phyloP scores from a whole-genome alignment of 2,113 vertebrate species.

The Rhombomys opimus region DNA sequence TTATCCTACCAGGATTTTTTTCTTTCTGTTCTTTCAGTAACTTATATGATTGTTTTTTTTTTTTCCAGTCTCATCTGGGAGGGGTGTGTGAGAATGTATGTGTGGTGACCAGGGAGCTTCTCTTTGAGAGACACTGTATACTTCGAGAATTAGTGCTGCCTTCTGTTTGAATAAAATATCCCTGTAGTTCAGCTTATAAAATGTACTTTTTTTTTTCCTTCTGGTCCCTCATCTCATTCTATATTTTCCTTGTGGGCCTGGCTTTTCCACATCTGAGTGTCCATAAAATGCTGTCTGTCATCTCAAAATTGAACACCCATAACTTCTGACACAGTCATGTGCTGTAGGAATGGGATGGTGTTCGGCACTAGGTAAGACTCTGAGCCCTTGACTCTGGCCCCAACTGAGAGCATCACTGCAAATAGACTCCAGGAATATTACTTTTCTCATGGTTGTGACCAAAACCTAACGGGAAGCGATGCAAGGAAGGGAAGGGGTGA shows the following conservation, averaged over 20 bases:
- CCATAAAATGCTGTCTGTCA: constrained; percentile 11
- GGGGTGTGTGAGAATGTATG: background rate
- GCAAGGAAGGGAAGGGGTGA: too few species aligned
- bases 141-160: constrained; percentile 24
- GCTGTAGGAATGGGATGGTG: background rate
- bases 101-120: background rate
- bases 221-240: constrained; percentile 13
- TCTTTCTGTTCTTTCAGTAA: constrained; percentile 48
- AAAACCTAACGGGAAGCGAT: background rate
- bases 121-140: background rate
- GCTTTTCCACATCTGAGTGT: background rate
- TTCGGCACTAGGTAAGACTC: background rate
- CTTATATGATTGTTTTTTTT: constrained; percentile 35
- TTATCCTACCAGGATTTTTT: constrained; percentile 51
- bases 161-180: constrained; percentile 62
- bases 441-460: background rate
- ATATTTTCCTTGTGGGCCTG: background rate
- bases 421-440: background rate
- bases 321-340: background rate
- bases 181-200: background rate
- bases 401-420: background rate
- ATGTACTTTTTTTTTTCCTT: background rate
- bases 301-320: background rate
- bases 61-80: background rate
- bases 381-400: background rate